Conservation (phyloP, 2,113 vertebrate genomes). For the Acanthochromis polyacanthus region DNA sequence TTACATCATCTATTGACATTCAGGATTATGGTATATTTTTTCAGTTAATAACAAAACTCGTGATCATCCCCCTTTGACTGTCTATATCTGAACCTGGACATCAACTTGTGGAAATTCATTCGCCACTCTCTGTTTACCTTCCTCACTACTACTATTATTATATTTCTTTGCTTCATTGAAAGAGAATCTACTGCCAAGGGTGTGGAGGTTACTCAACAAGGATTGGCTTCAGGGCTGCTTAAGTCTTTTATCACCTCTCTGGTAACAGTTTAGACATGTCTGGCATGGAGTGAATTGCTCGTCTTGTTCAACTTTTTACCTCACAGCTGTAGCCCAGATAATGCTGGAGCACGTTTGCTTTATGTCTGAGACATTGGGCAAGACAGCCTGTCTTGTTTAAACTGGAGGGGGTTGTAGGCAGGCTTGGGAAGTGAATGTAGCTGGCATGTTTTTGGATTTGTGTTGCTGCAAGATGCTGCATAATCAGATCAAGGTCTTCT, state of each 20-base stretch:
- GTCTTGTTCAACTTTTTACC: slow-evolving; percentile 20
- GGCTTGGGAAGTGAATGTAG: slow-evolving; percentile 10
- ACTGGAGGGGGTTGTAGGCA: background rate
- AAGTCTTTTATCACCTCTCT: slow-evolving; percentile 50
- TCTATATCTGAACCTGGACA: slow-evolving; percentile 2
- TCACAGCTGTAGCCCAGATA: slow-evolving; percentile 44
- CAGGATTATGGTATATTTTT: slow-evolving; percentile 25
- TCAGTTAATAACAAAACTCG: slow-evolving; percentile 32
- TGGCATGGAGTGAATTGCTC: slow-evolving; percentile 9
- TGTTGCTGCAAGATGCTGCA: slow-evolving; percentile 19
- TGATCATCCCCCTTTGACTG: slow-evolving; percentile 25
- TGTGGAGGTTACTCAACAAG: slow-evolving; percentile 69
- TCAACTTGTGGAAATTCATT: slow-evolving; percentile 46
- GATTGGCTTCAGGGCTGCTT: slow-evolving; percentile 33
- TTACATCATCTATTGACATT: slow-evolving; percentile 66
- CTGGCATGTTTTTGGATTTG: slow-evolving; percentile 47
- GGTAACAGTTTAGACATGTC: slow-evolving; percentile 65
- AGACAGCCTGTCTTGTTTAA: slow-evolving; percentile 26
- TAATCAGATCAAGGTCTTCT: slow-evolving; percentile 57
- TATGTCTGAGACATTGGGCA: slow-evolving; percentile 12
- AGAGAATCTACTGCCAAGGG: slow-evolving; percentile 53
- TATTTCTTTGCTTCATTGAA: slow-evolving; percentile 43
- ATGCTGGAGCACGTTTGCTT: slow-evolving; percentile 3
- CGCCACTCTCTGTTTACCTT: slow-evolving; percentile 55
- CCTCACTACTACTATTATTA: slow-evolving; percentile 52